Base-by-base conservation (phyloP, 2,888 invertebrate genomes). In the Drosophila prolongata region DNA sequence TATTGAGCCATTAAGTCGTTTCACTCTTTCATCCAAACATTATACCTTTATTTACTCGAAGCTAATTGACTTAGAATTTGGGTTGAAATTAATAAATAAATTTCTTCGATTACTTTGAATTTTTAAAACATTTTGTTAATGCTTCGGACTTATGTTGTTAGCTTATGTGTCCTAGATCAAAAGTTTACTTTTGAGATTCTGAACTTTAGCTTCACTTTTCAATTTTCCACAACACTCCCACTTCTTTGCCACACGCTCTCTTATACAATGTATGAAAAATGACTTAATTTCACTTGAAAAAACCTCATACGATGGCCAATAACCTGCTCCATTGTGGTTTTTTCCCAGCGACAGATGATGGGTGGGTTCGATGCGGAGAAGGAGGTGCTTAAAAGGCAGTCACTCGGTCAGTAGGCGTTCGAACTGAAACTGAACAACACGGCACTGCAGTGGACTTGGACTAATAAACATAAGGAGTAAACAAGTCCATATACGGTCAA, bases 391-490 rank as follows among this genome's bases (percentile, higher is more conserved):
- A 14, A 14, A 47, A 70, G 78, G 58, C 67, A 61, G 68, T 79
- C 82, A 81, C 64, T 81, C 68, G 81, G 73, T 42, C 83, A 66
- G 87, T 85, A 79, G 87, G 85, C 87, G 82, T 82, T 77, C 55
- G 46, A 46, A 55, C 43, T 67, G 55, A 27, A 37, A 68, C 54
- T 24, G 24, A 34, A 57, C 56, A 57, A 56, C n/a, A 56, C 46
- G 53, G 34, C 34, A 13, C 14, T 69, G 73, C 71, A 71, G 64
- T 67, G 66, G 59, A 59, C 59, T 59, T 78, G 74, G 54, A 75
- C 87, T 84, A 87, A 88, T 88, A 84, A 84, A 74, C 78, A 84
- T 87, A 84, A 85, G 77, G 77, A 85, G 85, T 87, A 89, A 89
- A 85, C 85, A 85, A 89, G 85, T 75, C 89, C 82, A 84, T 82